These are phyloP conservation scores for Mimachlamys varia DNA, from an alignment of 2,888 invertebrate species.

Conservation along the genomic window DNA sequence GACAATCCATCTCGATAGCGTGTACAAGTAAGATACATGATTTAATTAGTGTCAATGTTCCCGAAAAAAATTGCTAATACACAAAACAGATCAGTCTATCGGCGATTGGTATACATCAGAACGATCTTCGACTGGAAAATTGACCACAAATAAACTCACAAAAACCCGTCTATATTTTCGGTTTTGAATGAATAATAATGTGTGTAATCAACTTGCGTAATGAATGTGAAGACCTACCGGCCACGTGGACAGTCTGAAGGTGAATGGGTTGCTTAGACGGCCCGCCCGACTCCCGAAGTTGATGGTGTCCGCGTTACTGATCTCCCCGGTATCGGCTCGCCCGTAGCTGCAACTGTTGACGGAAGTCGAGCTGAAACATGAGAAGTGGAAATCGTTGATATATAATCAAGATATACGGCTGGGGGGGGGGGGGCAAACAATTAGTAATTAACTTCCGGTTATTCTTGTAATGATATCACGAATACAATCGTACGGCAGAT, in stretches of 20 bases:
- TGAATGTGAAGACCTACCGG: constrained; percentile 60
- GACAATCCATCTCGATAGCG: too few relatives aligned
- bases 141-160: too few relatives aligned
- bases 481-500: too few relatives aligned
- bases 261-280: constrained; percentile 64
- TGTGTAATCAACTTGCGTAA: too few relatives aligned
- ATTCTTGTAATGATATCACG: not conserved
- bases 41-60: too few relatives aligned
- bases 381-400: not conserved
- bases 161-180: too few relatives aligned
- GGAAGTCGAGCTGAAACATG: constrained; percentile 53
- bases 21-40: not conserved
- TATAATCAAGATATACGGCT: not conserved
- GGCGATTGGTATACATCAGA: too few relatives aligned
- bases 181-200: too few relatives aligned
- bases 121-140: too few relatives aligned
- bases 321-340: constrained; percentile 56
- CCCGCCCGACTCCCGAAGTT: constrained; percentile 63
- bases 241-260: constrained; percentile 62
- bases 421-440: not conserved
- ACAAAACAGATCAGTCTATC: too few relatives aligned
- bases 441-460: not conserved
- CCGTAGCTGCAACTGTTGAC: constrained; percentile 63
- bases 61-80: too few relatives aligned
- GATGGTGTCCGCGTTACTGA: constrained; percentile 63